Evolutionary conservation across 1,140 invertebrate species (phyloP), one percentile per base, ranked within the genome.

Genomic region (Penaeus chinensis): DNA sequence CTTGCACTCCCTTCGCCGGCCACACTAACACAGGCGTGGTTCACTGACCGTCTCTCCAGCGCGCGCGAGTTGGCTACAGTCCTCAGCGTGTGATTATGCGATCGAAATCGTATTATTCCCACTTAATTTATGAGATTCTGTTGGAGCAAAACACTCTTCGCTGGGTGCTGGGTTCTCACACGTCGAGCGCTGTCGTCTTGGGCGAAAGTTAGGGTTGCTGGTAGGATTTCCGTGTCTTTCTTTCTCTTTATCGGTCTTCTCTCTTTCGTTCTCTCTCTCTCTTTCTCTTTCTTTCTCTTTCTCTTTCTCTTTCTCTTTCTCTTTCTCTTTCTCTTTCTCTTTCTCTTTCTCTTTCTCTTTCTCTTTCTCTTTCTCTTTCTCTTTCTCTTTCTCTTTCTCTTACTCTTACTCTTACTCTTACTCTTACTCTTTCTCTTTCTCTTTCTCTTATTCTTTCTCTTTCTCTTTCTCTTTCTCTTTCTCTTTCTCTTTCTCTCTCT

Each of bases 311-410:
- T 10, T 74, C 69, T 74, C n/a, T 74, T 19, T 74, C 22, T 24
- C 16, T 22, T 1, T 69, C 20, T 69, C 66, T 22, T 19, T 20
- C 11, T 69, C 11, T 16, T 27, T 71, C 3, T n/a, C 69, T 24
- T n/a, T 10, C 10, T 71, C 10, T n/a, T 16, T 22, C 69, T 69
- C 66, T 69, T 27, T 69, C 66, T 69, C 66, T 66, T 24, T 66
- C 66, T 69, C 66, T 69, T 10, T 69, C 63, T 65, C 63, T 65
- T n/a, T 65, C 63, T 65, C 63, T 65, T n/a, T 65, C 63, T 65
- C 63, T 66, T 7, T 66, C 66, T 69, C 66, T 19, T 20, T 69
- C 19, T 19, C 10, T 13, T 27, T 69, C 66, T 69, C 66, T 69
- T 27, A 24, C 66, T 66, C 65, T 66, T 24, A n/a, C 65, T 66